phyloP scores from a whole-genome alignment of 2,888 invertebrate species.

The Nudaria mundana region DNA sequence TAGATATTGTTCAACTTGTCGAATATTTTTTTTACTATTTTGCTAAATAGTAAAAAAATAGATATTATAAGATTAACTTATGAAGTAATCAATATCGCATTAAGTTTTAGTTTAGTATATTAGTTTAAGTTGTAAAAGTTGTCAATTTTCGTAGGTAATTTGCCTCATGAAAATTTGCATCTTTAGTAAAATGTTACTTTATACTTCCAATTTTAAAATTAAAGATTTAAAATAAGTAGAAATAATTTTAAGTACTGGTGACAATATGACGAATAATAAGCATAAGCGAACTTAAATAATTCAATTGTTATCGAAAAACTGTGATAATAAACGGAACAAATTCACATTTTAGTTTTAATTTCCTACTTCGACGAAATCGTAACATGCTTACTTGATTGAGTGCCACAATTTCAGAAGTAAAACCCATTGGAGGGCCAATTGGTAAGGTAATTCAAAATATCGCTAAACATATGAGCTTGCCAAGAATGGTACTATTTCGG shows the following conservation, averaged over 20 bases:
- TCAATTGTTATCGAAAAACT: conserved; percentile 50
- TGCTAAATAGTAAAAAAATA: conserved; percentile 4
- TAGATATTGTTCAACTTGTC: no score
- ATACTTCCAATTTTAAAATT: no score
- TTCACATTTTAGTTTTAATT: conserved; percentile 3
- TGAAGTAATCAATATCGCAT: conserved; percentile 24
- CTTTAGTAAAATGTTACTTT: conserved; percentile 32
- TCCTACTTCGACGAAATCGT: background rate
- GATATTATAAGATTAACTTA: conserved; percentile 19
- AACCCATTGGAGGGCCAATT: no score
- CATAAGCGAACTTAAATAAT: conserved; percentile 22
- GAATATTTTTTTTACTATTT: conserved; percentile 22
- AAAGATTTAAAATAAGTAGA: no score
- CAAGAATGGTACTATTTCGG: no score
- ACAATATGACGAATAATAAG: conserved; percentile 22
- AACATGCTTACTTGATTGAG: no score
- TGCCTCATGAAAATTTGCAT: conserved; percentile 54
- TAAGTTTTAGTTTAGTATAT: conserved; percentile 18
- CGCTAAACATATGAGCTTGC: no score
- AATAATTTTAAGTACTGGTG: no score
- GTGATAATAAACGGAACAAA: conserved; percentile 58
- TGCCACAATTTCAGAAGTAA: no score
- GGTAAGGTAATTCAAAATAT: no score
- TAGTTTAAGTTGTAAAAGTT: conserved; percentile 35
- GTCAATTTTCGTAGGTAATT: conserved; percentile 56